Percentiles rank a stretch among this genome's conserved stretches.
phyloP scores from a whole-genome alignment of 2,113 vertebrate species.

The Henicopernis longicauda region DNA sequence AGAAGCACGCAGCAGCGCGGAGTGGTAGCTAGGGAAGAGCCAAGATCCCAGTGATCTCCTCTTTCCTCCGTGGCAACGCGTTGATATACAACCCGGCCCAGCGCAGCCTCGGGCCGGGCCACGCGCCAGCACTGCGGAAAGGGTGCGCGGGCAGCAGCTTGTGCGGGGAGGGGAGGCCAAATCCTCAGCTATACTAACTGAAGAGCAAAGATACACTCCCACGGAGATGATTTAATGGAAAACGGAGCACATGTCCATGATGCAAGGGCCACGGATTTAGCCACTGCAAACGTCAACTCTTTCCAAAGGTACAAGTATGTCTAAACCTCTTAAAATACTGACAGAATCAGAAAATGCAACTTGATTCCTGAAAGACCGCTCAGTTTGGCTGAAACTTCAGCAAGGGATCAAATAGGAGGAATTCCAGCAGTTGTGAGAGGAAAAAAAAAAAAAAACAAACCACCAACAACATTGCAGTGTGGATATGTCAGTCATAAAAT shows the following conservation, averaged over 20 bases:
- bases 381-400: not conserved
- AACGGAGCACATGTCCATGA: not conserved
- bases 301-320: not conserved
- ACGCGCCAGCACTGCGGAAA: accelerated
- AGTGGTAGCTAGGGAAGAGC: not conserved
- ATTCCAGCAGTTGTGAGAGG: not conserved
- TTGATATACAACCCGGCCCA: not conserved
- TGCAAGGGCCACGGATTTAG: not conserved
- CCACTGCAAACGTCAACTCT: not conserved
- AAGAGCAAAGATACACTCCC: not conserved
- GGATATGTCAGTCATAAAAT: not conserved
- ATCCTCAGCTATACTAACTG: not conserved
- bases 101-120: not conserved
- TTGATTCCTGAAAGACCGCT: not conserved
- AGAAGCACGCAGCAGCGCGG: not conserved
- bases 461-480: not conserved
- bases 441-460: not conserved
- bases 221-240: not conserved
- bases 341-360: not conserved
- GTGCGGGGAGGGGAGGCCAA: not conserved
- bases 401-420: not conserved
- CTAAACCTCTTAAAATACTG: not conserved
- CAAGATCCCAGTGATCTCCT: not conserved
- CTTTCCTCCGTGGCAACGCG: not conserved
- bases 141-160: not conserved